Evolutionary conservation across 1,140 invertebrate genomes (phyloP), one percentile per base, ranked within the genome.

Genomic region (Psix sp.): DNA sequence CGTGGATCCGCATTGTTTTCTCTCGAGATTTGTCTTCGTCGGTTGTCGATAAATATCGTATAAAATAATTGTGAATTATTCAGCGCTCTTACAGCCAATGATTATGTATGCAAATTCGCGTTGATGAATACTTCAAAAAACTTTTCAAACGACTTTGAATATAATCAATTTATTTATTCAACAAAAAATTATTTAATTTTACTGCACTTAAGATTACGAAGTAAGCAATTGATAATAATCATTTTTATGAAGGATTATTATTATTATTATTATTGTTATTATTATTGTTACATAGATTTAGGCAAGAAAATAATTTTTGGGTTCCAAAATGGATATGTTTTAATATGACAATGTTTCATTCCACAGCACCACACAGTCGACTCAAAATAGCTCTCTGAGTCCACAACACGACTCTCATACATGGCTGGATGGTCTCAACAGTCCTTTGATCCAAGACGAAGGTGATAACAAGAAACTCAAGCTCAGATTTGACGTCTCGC

Each of bases 401-500:
- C 81, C 86, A 62, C 82, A 87, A 40, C 78, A 84, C 5, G 89
- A 90, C 45, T 84, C 87, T 1, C 87, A 86, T 74, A 90, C 90
- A 16, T 93, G 92, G 92, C 80, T 93, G 66, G 92, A 94, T 71
- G 93, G 94, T 33, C 89, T 97, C 24, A 95, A 95, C 87, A 97
- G 95, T n/a, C 96, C 96, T 3, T 89, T 98, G 24, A 96, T 98
- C 83, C 91, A 94, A 79, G 94, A 96, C 70, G 94, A 96, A 82
- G 94, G 95, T 15, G 93, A 95, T 78, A 94, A 91, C 88, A 97
- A 97, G 87, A 92, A 92, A 80, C 88, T 97, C 29, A 97, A 97
- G 83, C 90, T 97, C 11, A 90, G 95, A 80, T 98, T 98, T 85
- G 96, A 98, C 81, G 96, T 98, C 39, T 96, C 94, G 81, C 94